These are phyloP conservation scores for Otus sunia DNA, from an alignment of 2,113 vertebrate genomes.

Conservation along the genomic window DNA sequence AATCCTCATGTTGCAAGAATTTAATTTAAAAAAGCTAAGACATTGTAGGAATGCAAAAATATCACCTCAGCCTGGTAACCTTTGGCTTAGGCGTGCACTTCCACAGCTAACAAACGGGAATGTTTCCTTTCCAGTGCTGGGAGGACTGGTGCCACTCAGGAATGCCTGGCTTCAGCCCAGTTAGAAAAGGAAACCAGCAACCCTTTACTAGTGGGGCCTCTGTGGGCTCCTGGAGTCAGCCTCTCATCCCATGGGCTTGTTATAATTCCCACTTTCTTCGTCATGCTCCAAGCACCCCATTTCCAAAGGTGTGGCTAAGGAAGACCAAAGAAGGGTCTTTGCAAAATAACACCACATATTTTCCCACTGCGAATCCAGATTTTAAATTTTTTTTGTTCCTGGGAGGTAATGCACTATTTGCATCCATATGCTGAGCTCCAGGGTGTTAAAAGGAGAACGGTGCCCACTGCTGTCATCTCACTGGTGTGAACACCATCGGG, in stretches of 20 bases:
- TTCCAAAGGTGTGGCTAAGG: neutral
- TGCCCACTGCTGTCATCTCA: neutral
- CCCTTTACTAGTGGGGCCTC: constrained; percentile 22
- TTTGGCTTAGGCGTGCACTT: constrained; percentile 55
- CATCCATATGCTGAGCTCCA: neutral
- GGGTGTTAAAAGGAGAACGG: neutral
- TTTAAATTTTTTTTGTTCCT: neutral
- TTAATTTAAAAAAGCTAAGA: constrained; percentile 66
- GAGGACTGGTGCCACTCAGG: constrained; percentile 51
- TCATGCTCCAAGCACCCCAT: neutral
- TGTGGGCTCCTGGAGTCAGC: neutral
- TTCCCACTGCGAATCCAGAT: neutral
- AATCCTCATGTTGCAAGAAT: constrained; percentile 72
- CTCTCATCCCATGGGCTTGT: neutral
- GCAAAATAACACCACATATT: neutral
- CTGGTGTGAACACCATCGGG: neutral
- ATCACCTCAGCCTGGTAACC: constrained; percentile 65
- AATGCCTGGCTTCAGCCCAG: constrained; percentile 37
- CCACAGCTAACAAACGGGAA: constrained; percentile 52
- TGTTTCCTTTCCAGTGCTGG: constrained; percentile 13
- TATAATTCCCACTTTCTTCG: neutral
- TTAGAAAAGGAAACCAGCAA: constrained; percentile 14
- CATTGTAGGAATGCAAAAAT: constrained; percentile 57
- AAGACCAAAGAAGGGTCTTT: neutral
- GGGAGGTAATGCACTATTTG: neutral